A percentile compares a stretch with the other conserved stretches of the same genome.
Conservation (phyloP, 1,140 invertebrate genomes). For the Gonatopus flavifemur region DNA sequence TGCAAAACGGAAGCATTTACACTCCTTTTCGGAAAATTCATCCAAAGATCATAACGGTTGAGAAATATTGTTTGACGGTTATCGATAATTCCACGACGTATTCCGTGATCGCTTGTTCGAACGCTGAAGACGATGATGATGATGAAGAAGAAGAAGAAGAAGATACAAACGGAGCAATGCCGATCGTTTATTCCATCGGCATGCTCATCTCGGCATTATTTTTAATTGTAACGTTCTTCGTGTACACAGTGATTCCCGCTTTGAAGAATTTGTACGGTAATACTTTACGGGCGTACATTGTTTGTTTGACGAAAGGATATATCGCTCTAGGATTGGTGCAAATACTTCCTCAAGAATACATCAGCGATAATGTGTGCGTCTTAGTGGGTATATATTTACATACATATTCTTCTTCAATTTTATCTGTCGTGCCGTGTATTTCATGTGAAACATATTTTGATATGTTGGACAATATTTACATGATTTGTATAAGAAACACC, state of each 20-base stretch:
- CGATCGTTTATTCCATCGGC: constrained; percentile 42
- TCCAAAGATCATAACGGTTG: not conserved
- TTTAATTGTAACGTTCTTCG: constrained; percentile 66
- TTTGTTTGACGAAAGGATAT: constrained; percentile 63
- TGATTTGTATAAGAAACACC: no score
- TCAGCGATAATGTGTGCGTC: constrained; percentile 9
- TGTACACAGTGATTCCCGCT: constrained; percentile 67
- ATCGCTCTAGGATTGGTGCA: constrained; percentile 57
- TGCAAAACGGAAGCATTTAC: constrained; percentile 25
- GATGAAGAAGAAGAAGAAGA: not conserved
- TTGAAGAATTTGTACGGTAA: constrained; percentile 69
- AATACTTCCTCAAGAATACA: not conserved
- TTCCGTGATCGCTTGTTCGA: not conserved
- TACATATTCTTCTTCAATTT: no score
- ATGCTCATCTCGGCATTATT: constrained; percentile 69
- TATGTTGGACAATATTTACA: no score
- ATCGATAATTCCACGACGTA: not conserved
- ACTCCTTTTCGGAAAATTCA: not conserved
- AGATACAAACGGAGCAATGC: not conserved
- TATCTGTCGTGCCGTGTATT: no score
- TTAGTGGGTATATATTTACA: constrained; percentile 15
- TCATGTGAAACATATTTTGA: no score
- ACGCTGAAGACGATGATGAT: not conserved
- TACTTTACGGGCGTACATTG: constrained; percentile 67
- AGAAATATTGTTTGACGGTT: constrained; percentile 16